These are phyloP conservation scores for Penaeus monodon DNA, from an alignment of 2,888 invertebrate species.

Conservation along the genomic window DNA sequence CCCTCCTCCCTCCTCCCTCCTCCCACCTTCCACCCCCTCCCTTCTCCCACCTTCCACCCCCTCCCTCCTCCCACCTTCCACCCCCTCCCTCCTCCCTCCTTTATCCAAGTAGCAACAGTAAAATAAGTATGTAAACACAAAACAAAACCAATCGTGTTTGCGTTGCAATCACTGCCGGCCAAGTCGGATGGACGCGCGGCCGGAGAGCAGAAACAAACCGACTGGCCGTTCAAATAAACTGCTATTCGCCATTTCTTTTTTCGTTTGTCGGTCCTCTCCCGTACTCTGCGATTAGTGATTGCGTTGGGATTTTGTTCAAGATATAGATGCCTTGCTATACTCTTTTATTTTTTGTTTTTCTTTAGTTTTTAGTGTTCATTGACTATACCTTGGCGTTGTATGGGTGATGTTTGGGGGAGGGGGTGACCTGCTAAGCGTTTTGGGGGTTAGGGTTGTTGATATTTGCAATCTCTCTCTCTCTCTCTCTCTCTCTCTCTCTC, in stretches of 20 bases:
- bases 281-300: too few relatives aligned
- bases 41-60: neutral
- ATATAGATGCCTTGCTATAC: too few relatives aligned
- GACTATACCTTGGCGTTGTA: too few relatives aligned
- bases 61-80: neutral
- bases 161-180: too few relatives aligned
- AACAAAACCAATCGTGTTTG: too few relatives aligned
- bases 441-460: neutral
- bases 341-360: too few relatives aligned
- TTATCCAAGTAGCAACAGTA: constrained; percentile 5
- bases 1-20: too few relatives aligned
- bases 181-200: neutral
- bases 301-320: too few relatives aligned
- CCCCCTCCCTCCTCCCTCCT: neutral
- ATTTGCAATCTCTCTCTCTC: neutral
- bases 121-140: neutral
- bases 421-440: neutral
- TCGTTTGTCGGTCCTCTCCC: too few relatives aligned
- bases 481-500: neutral
- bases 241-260: neutral
- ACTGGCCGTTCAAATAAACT: neutral
- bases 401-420: too few relatives aligned
- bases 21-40: too few relatives aligned
- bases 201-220: neutral
- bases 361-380: too few relatives aligned